phyloP scores from a whole-genome alignment of 2,113 vertebrate species.

The Chaetops frenatus region DNA sequence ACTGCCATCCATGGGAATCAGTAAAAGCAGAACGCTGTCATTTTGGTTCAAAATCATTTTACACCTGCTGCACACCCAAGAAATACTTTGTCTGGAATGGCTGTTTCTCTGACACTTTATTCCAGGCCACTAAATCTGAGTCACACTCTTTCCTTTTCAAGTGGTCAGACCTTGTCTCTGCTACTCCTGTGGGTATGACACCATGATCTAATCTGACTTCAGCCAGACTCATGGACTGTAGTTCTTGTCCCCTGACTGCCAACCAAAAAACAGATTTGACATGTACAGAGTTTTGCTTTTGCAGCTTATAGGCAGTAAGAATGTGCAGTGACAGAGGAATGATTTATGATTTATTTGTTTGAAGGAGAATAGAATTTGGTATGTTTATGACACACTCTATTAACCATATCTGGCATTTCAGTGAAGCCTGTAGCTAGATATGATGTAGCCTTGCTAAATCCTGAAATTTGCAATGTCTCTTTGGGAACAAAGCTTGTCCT shows the following conservation, averaged over 20 bases:
- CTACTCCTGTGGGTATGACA: background rate
- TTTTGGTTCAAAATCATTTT: slow-evolving; percentile 11
- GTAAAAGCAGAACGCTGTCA: background rate
- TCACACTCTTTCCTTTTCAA: background rate
- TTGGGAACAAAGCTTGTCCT: background rate
- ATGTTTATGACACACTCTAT: slow-evolving; percentile 15
- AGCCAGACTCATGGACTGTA: background rate
- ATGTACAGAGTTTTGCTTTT: slow-evolving; percentile 28
- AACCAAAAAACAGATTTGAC: background rate
- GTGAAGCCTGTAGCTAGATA: background rate
- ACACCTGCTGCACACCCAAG: background rate
- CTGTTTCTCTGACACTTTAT: background rate
- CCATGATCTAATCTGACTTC: background rate
- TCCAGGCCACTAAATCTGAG: slow-evolving; percentile 3
- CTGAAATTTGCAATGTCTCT: background rate
- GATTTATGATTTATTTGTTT: slow-evolving; percentile 50
- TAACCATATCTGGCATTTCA: slow-evolving; percentile 25
- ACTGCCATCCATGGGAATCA: background rate
- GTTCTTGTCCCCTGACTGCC: background rate
- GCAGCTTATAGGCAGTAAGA: background rate
- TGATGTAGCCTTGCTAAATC: background rate
- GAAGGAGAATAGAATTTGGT: background rate
- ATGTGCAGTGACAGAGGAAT: background rate
- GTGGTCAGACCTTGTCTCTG: background rate
- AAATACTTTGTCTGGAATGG: background rate